Conservation (phyloP, 2,888 invertebrate genomes). For the Dilophus febrilis region DNA sequence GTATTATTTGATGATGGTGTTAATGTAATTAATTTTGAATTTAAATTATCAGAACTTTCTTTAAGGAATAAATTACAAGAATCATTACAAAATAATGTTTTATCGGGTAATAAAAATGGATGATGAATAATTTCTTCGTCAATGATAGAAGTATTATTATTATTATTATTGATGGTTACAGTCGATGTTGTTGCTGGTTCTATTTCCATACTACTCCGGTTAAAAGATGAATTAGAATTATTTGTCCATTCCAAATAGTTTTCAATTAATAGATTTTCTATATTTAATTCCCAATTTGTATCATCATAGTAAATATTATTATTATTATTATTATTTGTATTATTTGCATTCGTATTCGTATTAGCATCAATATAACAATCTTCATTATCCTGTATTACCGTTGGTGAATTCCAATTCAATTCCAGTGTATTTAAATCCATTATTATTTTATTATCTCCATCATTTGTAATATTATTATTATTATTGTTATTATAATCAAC, state of each 20-base stretch:
- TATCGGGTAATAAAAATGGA: slow-evolving; percentile 28
- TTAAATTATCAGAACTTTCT: slow-evolving; percentile 28
- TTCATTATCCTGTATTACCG: neutral
- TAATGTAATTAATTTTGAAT: slow-evolving; percentile 1
- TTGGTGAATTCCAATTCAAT: neutral
- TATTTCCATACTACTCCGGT: too few species aligned
- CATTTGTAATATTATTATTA: neutral
- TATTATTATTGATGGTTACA: too few species aligned
- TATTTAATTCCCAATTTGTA: slow-evolving; percentile 15
- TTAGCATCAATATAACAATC: neutral
- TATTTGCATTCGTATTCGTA: slow-evolving; percentile 2
- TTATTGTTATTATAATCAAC: neutral
- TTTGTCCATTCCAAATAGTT: slow-evolving; percentile 19
- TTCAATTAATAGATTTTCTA: slow-evolving; percentile 26
- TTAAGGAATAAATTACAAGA: slow-evolving; percentile 35
- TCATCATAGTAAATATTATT: neutral
- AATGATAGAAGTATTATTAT: too few species aligned
- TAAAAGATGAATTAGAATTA: neutral
- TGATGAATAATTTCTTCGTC: neutral
- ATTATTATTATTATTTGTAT: neutral
- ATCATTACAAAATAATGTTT: slow-evolving; percentile 38
- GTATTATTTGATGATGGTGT: neutral
- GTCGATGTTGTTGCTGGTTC: too few species aligned
- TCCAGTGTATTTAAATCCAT: neutral
- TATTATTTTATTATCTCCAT: neutral